Evolutionary conservation across 2,113 vertebrate species (phyloP), one percentile per base, ranked within the genome.

Genomic region (Xenopus borealis): DNA sequence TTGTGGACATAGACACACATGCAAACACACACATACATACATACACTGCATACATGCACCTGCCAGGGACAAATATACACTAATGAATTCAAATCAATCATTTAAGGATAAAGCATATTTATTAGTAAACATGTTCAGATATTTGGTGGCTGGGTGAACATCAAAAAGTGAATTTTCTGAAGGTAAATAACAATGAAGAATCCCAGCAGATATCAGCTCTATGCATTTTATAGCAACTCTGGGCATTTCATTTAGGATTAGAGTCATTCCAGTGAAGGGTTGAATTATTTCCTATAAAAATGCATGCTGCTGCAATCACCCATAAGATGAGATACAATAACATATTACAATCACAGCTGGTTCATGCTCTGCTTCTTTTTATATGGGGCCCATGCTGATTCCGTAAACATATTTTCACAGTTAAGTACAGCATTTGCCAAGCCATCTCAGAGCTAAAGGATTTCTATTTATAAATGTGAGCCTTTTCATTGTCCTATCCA

Each of bases 201-300:
- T 53, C 45, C 46, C 47, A 50, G 11, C 47, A 16, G 47, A 77
- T 77, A 67, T 75, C 73, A 62, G 10, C 64, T 8, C 18, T 30
- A 77, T 58, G 19, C 44, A 52, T 77, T 77, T 64, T 40, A 62
- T 19, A 61, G 64, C 16, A 27, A 46, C 50, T n/a, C 46, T 62
- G 53, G 30, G 61, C 58, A 63, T 69, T 75, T 75, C 73, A 77
- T 69, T 77, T 76, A 76, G 30, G 66, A 70, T 77, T 77, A 77
- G 16, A 70, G 46, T 18, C 33, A 63, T 77, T 77, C 59, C 74
- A 45, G 66, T 69, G 67, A 77, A 77, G 74, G 52, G 66, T 52
- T 69, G 73, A 76, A 76, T 76, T 62, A 62, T 76, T 76, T 55
- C 46, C 66, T 18, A 62, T 76, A 69, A 45, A 58, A 77, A 70